phyloP scores from a whole-genome alignment of 1,140 invertebrate species.

The Rhagoletis zephyria region DNA sequence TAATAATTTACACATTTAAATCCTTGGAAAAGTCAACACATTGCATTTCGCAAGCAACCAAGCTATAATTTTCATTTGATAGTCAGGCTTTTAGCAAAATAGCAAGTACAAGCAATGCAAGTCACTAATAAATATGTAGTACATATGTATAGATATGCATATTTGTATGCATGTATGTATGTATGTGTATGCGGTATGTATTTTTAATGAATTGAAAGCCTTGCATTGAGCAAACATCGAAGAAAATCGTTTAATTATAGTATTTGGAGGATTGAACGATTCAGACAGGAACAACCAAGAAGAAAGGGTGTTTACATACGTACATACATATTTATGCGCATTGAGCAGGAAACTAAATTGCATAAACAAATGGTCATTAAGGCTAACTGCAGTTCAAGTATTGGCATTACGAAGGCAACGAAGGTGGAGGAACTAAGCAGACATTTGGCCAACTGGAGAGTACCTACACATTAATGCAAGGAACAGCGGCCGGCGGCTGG shows the following conservation, averaged over 20 bases:
- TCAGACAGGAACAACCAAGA: background rate
- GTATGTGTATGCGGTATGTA: background rate
- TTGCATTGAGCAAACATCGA: background rate
- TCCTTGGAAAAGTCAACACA: background rate
- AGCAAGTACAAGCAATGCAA: background rate
- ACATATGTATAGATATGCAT: no score
- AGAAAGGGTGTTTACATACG: background rate
- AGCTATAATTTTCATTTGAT: background rate
- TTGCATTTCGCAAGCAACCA: background rate
- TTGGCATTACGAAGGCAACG: background rate
- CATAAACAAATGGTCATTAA: constrained; percentile 34
- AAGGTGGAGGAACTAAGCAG: background rate
- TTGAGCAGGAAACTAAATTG: constrained; percentile 24
- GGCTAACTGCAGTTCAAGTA: constrained; percentile 20
- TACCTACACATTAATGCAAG: background rate
- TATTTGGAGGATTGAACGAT: background rate
- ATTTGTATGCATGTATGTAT: background rate
- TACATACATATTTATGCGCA: background rate
- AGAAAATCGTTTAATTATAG: constrained; percentile 23
- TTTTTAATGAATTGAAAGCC: background rate
- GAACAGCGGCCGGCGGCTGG: background rate
- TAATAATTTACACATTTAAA: background rate
- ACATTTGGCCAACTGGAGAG: background rate
- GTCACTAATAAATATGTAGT: no score
- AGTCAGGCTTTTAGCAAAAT: background rate